These are phyloP conservation scores for Sorex fumeus DNA, from an alignment of 2,113 vertebrate species.

Conservation along the genomic window DNA sequence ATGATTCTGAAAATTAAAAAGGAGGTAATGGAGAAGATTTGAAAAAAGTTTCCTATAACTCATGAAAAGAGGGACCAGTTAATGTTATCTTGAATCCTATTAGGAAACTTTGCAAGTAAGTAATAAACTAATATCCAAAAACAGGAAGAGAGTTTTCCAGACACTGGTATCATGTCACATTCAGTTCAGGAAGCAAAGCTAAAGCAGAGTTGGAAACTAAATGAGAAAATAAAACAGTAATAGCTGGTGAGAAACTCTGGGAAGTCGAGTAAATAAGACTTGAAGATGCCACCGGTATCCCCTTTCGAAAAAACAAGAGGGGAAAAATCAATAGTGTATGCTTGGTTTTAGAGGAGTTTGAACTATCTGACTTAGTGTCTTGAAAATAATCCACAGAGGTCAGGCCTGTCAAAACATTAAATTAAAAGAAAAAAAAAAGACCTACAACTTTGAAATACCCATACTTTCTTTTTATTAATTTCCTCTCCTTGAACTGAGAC, in stretches of 20 bases:
- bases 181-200: neutral
- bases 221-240: neutral
- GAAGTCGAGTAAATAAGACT: neutral
- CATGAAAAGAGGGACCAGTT: neutral
- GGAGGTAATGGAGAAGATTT: neutral
- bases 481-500: neutral
- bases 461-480: neutral
- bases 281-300: neutral
- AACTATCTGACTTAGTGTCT: neutral
- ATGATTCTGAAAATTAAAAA: neutral
- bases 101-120: neutral
- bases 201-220: neutral
- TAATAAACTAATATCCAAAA: neutral
- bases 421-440: neutral
- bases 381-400: slow-evolving; percentile 39
- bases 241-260: neutral
- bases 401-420: neutral
- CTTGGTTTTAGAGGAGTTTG: slow-evolving; percentile 8
- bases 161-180: neutral
- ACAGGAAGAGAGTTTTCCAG: neutral
- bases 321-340: neutral
- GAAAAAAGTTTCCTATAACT: neutral
- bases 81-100: neutral
- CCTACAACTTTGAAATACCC: neutral
- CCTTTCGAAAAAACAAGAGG: neutral